A percentile compares a stretch with the other conserved stretches of the same genome.
Conservation (phyloP, 2,113 vertebrate species). For the Corydoras sp. region DNA sequence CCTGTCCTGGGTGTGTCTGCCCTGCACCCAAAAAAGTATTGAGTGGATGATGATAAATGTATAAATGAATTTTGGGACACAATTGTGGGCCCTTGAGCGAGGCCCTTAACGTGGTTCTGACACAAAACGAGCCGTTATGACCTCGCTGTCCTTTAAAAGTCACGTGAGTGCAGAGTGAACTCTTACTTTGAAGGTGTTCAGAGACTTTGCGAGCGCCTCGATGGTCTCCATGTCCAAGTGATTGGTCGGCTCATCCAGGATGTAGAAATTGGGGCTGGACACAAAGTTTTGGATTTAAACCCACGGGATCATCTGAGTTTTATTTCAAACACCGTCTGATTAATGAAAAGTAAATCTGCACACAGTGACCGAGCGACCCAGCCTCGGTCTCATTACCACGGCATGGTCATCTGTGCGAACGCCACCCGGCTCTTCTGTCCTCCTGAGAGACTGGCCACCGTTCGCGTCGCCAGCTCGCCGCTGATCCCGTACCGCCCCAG, state of each 20-base stretch:
- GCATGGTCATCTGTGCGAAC: slow-evolving; percentile 98
- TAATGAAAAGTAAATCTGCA: not conserved
- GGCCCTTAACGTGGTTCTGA: no score
- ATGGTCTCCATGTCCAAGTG: slow-evolving; percentile 99
- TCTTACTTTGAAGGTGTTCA: slow-evolving; percentile 83
- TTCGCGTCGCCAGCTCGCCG: slow-evolving; percentile 83
- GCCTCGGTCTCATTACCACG: slow-evolving; percentile 67
- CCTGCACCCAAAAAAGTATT: no score
- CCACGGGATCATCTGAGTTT: not conserved
- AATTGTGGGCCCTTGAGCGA: no score
- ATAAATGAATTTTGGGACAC: no score
- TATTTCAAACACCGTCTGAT: no score
- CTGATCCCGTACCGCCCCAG: slow-evolving; percentile 91
- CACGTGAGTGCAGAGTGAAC: not conserved
- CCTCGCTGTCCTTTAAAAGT: not conserved
- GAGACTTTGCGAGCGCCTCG: slow-evolving; percentile 84
- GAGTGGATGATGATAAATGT: no score
- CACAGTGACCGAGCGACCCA: not conserved
- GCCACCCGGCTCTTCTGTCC: slow-evolving; percentile 97
- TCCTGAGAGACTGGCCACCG: slow-evolving; percentile 89
- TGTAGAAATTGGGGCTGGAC: slow-evolving; percentile 92
- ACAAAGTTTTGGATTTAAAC: slow-evolving; percentile 18
- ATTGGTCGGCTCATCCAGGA: slow-evolving; percentile 95
- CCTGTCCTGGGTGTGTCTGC: no score
- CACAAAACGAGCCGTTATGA: no score